Evolutionary conservation across 2,888 invertebrate genomes (phyloP).

Genomic region (Harpagoxenus sublaevis): DNA sequence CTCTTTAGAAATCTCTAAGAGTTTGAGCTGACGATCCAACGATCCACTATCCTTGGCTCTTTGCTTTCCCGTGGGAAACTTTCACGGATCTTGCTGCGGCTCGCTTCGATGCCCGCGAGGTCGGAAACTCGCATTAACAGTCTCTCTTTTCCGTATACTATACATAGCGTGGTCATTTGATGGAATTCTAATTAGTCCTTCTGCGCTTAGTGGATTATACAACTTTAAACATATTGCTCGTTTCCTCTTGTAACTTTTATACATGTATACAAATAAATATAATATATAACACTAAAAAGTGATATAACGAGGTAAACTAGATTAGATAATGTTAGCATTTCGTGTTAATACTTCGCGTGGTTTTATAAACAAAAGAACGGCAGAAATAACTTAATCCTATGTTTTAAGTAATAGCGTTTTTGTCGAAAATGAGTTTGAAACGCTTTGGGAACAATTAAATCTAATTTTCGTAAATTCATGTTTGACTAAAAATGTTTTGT

Average conservation of each 20-base stretch:
- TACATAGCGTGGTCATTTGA: neutral
- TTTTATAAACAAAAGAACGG: neutral
- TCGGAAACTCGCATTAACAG: slow-evolving; percentile 33
- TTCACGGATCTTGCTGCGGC: neutral
- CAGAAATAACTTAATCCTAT: neutral
- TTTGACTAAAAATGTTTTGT: slow-evolving; percentile 18
- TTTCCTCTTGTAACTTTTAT: neutral
- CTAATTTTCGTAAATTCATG: neutral
- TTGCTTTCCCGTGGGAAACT: slow-evolving; percentile 50
- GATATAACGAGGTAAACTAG: neutral
- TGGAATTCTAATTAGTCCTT: slow-evolving; percentile 31
- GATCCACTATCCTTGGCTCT: slow-evolving; percentile 16
- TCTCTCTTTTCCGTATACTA: neutral
- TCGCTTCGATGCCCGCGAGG: slow-evolving; percentile 18
- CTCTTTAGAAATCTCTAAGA: slow-evolving; percentile 35
- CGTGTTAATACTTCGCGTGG: neutral
- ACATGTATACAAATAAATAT: neutral
- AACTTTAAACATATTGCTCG: neutral
- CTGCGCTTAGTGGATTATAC: neutral
- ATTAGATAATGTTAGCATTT: neutral
- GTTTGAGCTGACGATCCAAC: slow-evolving; percentile 22
- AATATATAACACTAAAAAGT: neutral
- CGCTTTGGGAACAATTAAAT: slow-evolving; percentile 1
- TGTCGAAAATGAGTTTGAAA: neutral
- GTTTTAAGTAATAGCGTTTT: slow-evolving; percentile 6